Conservation (phyloP, 2,113 vertebrate species). For the Ornithorhynchus anatinus region DNA sequence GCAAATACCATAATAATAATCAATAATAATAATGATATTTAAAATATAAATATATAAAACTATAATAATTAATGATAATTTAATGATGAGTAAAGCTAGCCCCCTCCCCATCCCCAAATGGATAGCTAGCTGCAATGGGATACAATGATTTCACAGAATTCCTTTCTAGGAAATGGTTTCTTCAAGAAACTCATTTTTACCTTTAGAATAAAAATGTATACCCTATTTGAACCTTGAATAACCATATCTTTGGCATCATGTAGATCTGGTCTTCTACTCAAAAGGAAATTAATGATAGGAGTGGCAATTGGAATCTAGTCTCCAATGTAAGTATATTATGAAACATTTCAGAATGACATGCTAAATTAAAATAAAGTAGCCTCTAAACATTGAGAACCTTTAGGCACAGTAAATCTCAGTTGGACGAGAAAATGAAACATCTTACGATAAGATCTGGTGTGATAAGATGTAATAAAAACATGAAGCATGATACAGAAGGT, state of each 20-base stretch:
- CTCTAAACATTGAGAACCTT: slow-evolving; percentile 18
- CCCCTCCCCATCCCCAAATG: no score
- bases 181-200: not conserved
- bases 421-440: slow-evolving; percentile 40
- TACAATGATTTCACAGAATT: not conserved
- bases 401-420: slow-evolving; percentile 51
- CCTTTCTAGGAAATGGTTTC: not conserved
- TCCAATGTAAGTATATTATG: slow-evolving; percentile 9
- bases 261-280: not conserved
- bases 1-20: no score
- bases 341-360: slow-evolving; percentile 11
- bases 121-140: no score
- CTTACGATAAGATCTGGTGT: not conserved
- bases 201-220: not conserved
- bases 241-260: not conserved
- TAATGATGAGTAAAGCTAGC: no score
- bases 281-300: slow-evolving; percentile 26
- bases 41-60: no score
- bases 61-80: no score
- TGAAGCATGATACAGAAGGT: slow-evolving; percentile 47
- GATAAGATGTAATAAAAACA: slow-evolving; percentile 44
- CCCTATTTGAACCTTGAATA: not conserved
- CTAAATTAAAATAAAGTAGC: slow-evolving; percentile 31
- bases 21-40: no score
- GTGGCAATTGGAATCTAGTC: not conserved